Conservation (phyloP, 2,797 vertebrate species). For the Picus viridis region DNA sequence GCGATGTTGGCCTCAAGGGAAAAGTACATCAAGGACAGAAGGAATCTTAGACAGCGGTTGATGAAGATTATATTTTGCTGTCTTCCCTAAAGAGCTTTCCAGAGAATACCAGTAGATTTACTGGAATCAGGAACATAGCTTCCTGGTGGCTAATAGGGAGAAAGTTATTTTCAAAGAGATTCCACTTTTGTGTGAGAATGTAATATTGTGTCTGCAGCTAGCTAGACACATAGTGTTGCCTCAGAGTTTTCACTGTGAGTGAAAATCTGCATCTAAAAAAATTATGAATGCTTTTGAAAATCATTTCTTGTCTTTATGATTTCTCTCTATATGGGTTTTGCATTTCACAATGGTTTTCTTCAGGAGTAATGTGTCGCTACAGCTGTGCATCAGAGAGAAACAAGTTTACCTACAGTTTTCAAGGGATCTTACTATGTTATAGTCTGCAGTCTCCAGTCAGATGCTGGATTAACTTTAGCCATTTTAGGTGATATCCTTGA, state of each 20-base stretch:
- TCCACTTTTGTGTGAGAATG: neutral
- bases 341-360: constrained; percentile 3
- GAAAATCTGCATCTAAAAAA: constrained; percentile 5
- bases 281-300: constrained; percentile 18
- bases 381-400: neutral
- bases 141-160: neutral
- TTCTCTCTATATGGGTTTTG: constrained; percentile 1
- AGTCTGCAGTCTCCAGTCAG: neutral
- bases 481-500: neutral
- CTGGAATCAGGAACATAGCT: neutral
- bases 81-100: constrained; percentile 6
- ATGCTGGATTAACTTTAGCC: neutral
- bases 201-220: neutral
- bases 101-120: constrained; percentile 35
- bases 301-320: neutral
- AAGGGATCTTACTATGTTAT: neutral
- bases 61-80: constrained; percentile 30
- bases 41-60: neutral
- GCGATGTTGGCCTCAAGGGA: neutral
- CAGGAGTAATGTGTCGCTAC: neutral
- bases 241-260: neutral
- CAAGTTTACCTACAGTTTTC: constrained; percentile 15
- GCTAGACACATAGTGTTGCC: neutral
- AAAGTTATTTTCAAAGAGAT: constrained; percentile 1
- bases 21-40: neutral